Evolutionary conservation across 2,888 invertebrate genomes (phyloP).

Genomic region (Atrina japonica): DNA sequence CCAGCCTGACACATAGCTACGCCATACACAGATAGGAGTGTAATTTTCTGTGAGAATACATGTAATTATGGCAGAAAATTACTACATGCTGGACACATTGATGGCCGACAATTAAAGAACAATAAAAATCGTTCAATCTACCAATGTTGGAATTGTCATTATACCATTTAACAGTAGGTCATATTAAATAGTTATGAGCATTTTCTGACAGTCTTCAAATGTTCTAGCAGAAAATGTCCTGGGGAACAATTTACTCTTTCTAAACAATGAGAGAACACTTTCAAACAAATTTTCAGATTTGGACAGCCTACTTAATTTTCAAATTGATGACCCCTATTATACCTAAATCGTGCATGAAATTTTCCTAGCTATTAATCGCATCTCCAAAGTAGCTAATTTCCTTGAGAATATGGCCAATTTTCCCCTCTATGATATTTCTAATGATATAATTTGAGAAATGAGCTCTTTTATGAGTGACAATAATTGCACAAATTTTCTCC

Average conservation of each 20-base stretch:
- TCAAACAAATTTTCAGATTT: neutral
- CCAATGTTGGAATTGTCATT: no score
- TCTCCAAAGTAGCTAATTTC: constrained; percentile 43
- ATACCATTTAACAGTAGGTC: no score
- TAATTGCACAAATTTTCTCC: constrained; percentile 38
- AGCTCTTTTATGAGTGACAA: constrained; percentile 37
- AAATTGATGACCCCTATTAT: constrained; percentile 28
- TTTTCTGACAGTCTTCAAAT: neutral
- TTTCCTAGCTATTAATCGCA: constrained; percentile 34
- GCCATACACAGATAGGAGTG: no score
- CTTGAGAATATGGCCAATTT: constrained; percentile 53
- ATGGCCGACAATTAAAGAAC: no score
- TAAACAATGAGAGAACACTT: neutral
- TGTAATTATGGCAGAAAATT: no score
- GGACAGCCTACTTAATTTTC: neutral
- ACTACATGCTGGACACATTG: no score
- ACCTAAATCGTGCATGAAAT: constrained; percentile 44
- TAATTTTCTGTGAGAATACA: no score
- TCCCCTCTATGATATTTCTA: constrained; percentile 41
- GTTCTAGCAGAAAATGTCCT: neutral
- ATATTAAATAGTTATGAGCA: no score
- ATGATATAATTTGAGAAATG: constrained; percentile 44
- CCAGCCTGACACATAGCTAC: no score
- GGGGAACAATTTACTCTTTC: constrained; percentile 1
- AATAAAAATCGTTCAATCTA: no score